These are phyloP conservation scores for Ceratotherium simum DNA, from an alignment of 2,113 vertebrate species.

Conservation along the genomic window DNA sequence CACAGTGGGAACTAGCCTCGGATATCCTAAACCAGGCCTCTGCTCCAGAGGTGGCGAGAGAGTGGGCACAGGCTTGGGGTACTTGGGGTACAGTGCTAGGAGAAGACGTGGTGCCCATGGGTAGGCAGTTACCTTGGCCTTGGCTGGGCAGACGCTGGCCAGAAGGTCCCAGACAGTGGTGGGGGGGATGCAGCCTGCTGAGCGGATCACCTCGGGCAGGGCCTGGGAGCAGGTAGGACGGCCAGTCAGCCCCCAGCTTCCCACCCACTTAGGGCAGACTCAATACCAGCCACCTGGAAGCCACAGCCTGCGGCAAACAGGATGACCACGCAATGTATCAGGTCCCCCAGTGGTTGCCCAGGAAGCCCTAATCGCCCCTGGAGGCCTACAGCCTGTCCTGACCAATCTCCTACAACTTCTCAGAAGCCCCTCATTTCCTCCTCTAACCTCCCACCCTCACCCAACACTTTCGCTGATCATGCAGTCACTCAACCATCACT, in stretches of 20 bases:
- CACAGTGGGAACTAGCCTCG: not conserved
- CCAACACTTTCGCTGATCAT: not conserved
- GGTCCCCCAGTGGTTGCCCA: not conserved
- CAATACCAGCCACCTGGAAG: not conserved
- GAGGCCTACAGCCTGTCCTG: not conserved
- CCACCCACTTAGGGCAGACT: not conserved
- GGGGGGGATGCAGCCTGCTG: constrained; percentile 70
- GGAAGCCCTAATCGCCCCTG: not conserved
- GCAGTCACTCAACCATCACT: not conserved
- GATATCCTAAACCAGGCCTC: not conserved
- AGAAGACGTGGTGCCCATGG: not conserved
- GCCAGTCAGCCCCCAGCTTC: constrained; percentile 28
- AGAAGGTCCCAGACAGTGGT: constrained; percentile 75
- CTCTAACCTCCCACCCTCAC: not conserved
- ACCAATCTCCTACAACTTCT: not conserved
- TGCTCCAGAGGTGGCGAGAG: not conserved
- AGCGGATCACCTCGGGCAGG: constrained; percentile 66
- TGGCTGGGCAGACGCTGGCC: constrained; percentile 59
- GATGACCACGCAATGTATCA: too few relatives aligned
- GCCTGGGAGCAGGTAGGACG: constrained; percentile 29
- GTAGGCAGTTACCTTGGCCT: constrained; percentile 53
- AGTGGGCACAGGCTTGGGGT: not conserved
- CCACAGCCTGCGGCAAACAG: not conserved
- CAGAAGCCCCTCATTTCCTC: not conserved
- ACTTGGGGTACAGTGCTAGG: not conserved